Evolutionary conservation across 2,888 invertebrate species (phyloP).

Genomic region (Neria commutata): DNA sequence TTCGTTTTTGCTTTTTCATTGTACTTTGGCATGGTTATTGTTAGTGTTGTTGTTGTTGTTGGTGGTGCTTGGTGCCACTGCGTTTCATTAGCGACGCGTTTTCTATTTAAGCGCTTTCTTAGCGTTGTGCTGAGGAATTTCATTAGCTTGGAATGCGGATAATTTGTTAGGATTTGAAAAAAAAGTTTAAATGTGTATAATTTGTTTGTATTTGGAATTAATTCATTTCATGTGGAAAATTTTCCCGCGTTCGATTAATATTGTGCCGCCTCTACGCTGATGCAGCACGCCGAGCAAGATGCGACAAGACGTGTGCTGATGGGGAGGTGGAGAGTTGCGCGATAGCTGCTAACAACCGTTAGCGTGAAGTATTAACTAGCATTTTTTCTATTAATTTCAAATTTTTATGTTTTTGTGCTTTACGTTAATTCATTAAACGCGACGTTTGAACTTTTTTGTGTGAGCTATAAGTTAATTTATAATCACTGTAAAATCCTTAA

Average conservation of each 20-base stretch:
- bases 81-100: slow-evolving; percentile 2
- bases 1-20: slow-evolving; percentile 2
- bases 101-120: neutral
- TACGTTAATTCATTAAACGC: neutral
- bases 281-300: no score
- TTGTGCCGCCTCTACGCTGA: no score
- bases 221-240: slow-evolving; percentile 1
- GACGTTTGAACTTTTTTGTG: neutral
- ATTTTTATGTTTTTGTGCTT: no score
- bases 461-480: neutral
- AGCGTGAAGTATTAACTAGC: no score
- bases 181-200: slow-evolving; percentile 41
- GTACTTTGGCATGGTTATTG: neutral
- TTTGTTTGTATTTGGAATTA: slow-evolving; percentile 47
- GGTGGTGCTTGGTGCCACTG: neutral
- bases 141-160: slow-evolving; percentile 34
- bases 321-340: neutral
- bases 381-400: no score
- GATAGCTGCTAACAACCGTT: no score
- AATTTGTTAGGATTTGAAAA: slow-evolving; percentile 48
- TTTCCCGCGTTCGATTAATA: no score
- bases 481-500: neutral
- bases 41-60: neutral
- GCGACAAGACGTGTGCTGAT: no score
- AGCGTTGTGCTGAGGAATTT: neutral